phyloP scores from a whole-genome alignment of 2,113 vertebrate genomes.

The Atrichornis clamosus region DNA sequence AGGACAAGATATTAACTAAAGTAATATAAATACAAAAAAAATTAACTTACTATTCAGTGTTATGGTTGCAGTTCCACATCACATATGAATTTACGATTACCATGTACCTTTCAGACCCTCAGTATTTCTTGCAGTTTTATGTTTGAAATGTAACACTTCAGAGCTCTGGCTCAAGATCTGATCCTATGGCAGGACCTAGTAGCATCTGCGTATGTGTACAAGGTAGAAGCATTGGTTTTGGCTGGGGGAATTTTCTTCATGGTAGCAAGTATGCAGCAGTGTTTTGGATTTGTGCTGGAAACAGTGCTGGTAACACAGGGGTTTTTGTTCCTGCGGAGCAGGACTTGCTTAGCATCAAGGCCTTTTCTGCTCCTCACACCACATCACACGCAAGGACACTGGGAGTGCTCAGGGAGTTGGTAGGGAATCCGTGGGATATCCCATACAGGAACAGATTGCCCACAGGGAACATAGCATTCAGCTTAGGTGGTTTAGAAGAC shows the following conservation, averaged over 20 bases:
- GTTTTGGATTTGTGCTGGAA: background rate
- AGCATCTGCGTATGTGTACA: background rate
- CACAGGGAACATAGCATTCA: background rate
- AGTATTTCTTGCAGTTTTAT: background rate
- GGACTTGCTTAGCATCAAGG: background rate
- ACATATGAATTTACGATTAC: background rate
- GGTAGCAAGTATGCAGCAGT: background rate
- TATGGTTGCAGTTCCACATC: background rate
- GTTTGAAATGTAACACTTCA: background rate
- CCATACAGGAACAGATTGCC: background rate
- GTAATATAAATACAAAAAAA: background rate
- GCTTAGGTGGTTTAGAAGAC: background rate
- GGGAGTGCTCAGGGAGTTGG: background rate
- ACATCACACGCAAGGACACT: background rate
- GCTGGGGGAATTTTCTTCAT: background rate
- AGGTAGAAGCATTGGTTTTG: background rate
- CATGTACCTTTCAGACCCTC: background rate
- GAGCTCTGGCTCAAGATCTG: background rate
- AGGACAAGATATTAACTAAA: background rate
- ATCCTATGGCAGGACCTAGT: background rate
- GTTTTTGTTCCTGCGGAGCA: background rate
- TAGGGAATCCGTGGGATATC: background rate
- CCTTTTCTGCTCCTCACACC: background rate
- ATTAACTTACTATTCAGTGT: background rate
- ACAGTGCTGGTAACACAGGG: background rate